phyloP scores from a whole-genome alignment of 2,113 vertebrate genomes.

The Oreochromis niloticus region DNA sequence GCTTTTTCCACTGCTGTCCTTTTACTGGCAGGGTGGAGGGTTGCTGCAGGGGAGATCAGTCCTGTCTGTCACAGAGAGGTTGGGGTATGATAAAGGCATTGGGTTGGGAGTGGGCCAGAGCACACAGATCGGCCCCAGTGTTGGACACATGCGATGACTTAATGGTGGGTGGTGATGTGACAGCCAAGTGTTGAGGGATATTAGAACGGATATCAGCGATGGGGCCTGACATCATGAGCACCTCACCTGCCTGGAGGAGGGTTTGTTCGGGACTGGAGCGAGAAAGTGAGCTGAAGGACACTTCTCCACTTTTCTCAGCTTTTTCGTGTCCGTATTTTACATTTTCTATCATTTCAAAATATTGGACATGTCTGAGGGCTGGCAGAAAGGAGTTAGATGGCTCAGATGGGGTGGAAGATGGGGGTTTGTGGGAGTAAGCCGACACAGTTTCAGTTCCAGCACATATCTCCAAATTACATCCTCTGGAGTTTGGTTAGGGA shows the following conservation, averaged over 20 bases:
- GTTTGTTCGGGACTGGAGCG: conserved; percentile 1
- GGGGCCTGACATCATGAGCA: conserved; percentile 44
- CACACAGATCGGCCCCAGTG: conserved; percentile 45
- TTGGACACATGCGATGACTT: conserved; percentile 61
- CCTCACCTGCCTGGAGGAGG: conserved; percentile 37
- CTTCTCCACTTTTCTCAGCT: conserved; percentile 7
- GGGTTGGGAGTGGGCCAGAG: conserved; percentile 45
- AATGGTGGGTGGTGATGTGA: conserved; percentile 62
- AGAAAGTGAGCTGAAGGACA: conserved; percentile 53
- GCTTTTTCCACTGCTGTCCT: conserved; percentile 71
- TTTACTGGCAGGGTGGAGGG: conserved; percentile 65
- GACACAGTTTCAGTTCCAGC: conserved; percentile 59
- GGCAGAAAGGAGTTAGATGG: conserved; percentile 24
- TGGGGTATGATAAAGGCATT: conserved; percentile 57
- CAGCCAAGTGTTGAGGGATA: conserved; percentile 56
- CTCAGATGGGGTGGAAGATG: conserved; percentile 45
- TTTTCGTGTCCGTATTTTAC: conserved; percentile 8
- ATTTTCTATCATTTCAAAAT: conserved; percentile 35
- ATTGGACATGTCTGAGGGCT: conserved; percentile 12
- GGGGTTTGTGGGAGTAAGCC: conserved; percentile 49
- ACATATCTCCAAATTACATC: conserved; percentile 67
- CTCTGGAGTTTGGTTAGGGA: conserved; percentile 68
- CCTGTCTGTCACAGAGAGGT: conserved; percentile 64
- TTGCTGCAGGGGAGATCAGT: conserved; percentile 64
- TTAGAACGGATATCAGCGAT: conserved; percentile 60